Evolutionary conservation across 2,113 vertebrate species (phyloP).

Genomic region (Sinocyclocheilus anshuiensis): DNA sequence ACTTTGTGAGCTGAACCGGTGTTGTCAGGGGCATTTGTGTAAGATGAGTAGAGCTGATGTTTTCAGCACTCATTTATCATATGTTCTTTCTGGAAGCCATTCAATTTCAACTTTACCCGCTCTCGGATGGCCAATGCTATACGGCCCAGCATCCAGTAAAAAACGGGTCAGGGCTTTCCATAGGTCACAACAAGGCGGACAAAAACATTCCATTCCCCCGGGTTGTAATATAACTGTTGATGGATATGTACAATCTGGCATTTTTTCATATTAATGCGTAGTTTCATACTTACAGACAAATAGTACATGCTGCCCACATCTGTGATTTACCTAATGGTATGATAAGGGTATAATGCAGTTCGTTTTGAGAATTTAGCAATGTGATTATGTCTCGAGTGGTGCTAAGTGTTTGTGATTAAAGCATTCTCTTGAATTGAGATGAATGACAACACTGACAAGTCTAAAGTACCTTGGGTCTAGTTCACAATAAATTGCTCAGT

Average conservation of each 20-base stretch:
- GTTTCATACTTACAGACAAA: background rate
- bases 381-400: constrained; percentile 38
- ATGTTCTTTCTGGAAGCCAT: constrained; percentile 34
- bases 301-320: background rate
- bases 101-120: constrained; percentile 43
- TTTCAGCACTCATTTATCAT: constrained; percentile 51
- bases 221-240: constrained; percentile 45
- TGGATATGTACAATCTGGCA: constrained; percentile 56
- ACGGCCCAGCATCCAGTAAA: constrained; percentile 27
- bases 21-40: constrained; percentile 38
- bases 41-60: constrained; percentile 35
- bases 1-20: constrained; percentile 45
- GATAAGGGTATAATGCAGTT: constrained; percentile 13
- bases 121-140: constrained; percentile 9
- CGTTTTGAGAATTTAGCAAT: constrained; percentile 23
- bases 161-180: constrained; percentile 22
- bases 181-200: constrained; percentile 38
- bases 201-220: constrained; percentile 39
- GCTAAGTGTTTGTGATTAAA: constrained; percentile 38
- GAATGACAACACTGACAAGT: constrained; percentile 7
- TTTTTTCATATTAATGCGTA: constrained; percentile 36
- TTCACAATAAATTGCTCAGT: constrained; percentile 9
- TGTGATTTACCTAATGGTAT: constrained; percentile 25
- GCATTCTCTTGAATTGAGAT: constrained; percentile 20
- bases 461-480: background rate